A percentile compares a stretch with the other conserved stretches of the same genome.
These are phyloP conservation scores for Papilio polyxenes DNA, from an alignment of 1,140 invertebrate genomes.

Conservation along the genomic window DNA sequence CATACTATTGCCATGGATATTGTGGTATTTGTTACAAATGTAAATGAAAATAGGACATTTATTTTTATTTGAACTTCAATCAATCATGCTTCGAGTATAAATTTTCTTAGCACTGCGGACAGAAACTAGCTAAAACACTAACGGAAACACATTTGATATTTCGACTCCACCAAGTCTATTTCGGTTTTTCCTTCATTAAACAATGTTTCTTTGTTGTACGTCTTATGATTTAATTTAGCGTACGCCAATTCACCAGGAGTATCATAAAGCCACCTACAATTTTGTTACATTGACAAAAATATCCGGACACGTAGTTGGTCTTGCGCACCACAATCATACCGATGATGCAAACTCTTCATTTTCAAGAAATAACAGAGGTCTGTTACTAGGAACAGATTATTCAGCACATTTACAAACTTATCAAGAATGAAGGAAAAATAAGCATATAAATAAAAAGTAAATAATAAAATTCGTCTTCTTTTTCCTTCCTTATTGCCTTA, in stretches of 20 bases:
- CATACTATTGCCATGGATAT: conserved; percentile 14
- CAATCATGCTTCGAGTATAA: too few species aligned
- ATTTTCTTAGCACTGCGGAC: too few species aligned
- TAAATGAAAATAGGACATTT: conserved; percentile 7
- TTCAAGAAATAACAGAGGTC: conserved; percentile 46
- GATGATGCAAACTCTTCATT: conserved; percentile 48
- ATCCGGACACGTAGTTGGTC: conserved; percentile 50
- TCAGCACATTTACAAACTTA: conserved; percentile 21
- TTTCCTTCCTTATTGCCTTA: background rate
- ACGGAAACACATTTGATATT: background rate
- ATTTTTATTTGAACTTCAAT: background rate
- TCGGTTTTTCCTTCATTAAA: background rate
- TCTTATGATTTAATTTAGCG: conserved; percentile 30
- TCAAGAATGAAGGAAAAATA: conserved; percentile 23
- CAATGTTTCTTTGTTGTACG: background rate
- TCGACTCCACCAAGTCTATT: too few species aligned
- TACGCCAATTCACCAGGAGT: conserved; percentile 36
- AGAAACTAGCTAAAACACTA: background rate
- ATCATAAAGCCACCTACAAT: conserved; percentile 54
- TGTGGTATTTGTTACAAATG: background rate
- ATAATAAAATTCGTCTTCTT: background rate
- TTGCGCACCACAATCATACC: conserved; percentile 40
- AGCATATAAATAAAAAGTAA: conserved; percentile 40
- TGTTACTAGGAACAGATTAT: conserved; percentile 41
- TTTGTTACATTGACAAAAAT: conserved; percentile 55